Conservation (phyloP, 2,113 vertebrate species). For the Cynocephalus volans region DNA sequence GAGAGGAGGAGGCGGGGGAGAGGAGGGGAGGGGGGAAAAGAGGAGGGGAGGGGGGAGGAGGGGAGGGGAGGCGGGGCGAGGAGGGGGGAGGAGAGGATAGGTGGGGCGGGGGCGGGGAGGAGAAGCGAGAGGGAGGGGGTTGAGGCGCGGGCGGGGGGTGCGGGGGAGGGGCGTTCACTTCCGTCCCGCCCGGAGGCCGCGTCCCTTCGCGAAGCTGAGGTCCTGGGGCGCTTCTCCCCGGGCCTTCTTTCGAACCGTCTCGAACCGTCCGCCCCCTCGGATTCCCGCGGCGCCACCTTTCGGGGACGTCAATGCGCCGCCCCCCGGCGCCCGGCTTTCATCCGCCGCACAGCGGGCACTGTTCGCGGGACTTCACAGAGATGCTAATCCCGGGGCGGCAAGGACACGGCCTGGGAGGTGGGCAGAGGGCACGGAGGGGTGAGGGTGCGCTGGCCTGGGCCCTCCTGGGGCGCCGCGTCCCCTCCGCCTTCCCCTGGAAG, state of each 20-base stretch:
- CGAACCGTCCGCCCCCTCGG: background rate
- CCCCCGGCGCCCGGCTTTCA: conserved; percentile 71
- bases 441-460: background rate
- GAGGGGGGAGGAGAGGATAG: too few species aligned
- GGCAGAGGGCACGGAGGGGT: conserved; percentile 35
- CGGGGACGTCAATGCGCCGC: conserved; percentile 72
- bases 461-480: background rate
- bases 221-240: conserved; percentile 9
- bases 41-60: too few species aligned
- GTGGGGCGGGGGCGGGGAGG: too few species aligned
- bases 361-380: conserved; percentile 83
- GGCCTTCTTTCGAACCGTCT: conserved; percentile 11
- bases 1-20: too few species aligned
- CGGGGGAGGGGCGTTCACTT: background rate
- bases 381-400: conserved; percentile 78
- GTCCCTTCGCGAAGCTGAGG: background rate
- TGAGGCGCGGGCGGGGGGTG: too few species aligned
- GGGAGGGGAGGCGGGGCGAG: too few species aligned
- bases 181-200: rapidly evolving
- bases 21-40: too few species aligned
- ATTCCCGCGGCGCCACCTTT: conserved; percentile 59
- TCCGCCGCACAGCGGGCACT: conserved; percentile 68
- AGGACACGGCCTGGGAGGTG: background rate
- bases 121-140: too few species aligned
- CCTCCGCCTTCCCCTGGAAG: background rate